Conservation (phyloP, 2,797 vertebrate genomes). For the Emys orbicularis region DNA sequence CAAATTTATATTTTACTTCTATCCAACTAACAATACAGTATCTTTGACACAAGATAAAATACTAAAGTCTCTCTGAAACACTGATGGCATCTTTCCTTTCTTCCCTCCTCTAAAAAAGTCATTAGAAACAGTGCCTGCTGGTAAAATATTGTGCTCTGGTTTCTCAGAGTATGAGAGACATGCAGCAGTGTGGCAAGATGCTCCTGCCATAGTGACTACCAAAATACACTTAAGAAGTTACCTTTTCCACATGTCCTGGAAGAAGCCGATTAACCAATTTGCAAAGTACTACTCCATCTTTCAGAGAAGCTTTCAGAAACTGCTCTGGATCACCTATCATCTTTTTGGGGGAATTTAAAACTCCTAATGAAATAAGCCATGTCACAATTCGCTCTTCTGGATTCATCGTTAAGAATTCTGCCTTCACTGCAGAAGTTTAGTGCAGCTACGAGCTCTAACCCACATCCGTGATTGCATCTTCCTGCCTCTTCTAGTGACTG, state of each 20-base stretch:
- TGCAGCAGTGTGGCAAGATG: neutral
- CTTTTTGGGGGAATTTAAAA: slow-evolving; percentile 97
- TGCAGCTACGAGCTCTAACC: slow-evolving; percentile 82
- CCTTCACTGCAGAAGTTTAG: slow-evolving; percentile 60
- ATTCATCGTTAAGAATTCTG: slow-evolving; percentile 87
- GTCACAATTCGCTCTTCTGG: slow-evolving; percentile 95
- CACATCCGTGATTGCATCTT: slow-evolving; percentile 90
- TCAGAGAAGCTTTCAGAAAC: slow-evolving; percentile 92
- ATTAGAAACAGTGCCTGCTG: neutral
- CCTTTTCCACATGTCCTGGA: slow-evolving; percentile 91
- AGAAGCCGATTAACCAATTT: slow-evolving; percentile 91
- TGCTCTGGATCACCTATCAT: slow-evolving; percentile 92
- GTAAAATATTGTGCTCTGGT: neutral
- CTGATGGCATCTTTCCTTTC: neutral
- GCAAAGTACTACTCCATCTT: slow-evolving; percentile 95
- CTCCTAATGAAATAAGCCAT: slow-evolving; percentile 97
- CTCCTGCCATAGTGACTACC: neutral
- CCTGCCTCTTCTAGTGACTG: slow-evolving; percentile 79
- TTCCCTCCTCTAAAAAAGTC: neutral
- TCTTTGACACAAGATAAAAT: neutral
- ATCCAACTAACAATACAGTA: neutral
- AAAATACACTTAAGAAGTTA: slow-evolving; percentile 66
- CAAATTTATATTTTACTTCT: neutral
- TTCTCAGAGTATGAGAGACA: neutral
- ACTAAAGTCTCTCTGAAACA: neutral